A percentile compares a stretch with the other conserved stretches of the same genome.
Conservation (phyloP, 1,140 invertebrate genomes). For the Camponotus floridanus region DNA sequence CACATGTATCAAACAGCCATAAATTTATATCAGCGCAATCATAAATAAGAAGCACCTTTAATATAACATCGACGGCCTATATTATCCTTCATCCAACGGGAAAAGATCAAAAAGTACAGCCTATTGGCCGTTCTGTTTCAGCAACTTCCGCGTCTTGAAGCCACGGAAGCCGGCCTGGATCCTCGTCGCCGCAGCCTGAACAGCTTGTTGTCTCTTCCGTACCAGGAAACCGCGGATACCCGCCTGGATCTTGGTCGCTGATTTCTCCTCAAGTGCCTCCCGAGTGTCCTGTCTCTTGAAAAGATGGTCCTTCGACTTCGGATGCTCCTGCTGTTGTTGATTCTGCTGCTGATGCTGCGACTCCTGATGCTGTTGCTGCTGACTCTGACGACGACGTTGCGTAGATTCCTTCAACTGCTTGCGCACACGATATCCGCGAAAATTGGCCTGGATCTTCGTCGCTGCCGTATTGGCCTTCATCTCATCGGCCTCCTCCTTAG, state of each 20-base stretch:
- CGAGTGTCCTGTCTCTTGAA: constrained; percentile 57
- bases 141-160: constrained; percentile 86
- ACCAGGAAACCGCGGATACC: constrained; percentile 91
- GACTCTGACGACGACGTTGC: constrained; percentile 8
- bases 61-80: not conserved
- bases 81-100: not conserved
- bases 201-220: constrained; percentile 87
- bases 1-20: not conserved
- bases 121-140: constrained; percentile 80
- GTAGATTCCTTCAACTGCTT: constrained; percentile 87
- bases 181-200: constrained; percentile 87
- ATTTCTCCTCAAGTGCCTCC: constrained; percentile 86
- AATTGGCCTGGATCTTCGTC: constrained; percentile 91
- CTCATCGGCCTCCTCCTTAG: constrained; percentile 62
- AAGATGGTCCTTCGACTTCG: constrained; percentile 21
- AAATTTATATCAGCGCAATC: constrained; percentile 41
- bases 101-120: not conserved
- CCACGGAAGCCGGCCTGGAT: constrained; percentile 89
- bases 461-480: constrained; percentile 87
- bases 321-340: constrained; percentile 9
- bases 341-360: not conserved
- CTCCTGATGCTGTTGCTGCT: constrained; percentile 1
- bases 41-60: constrained; percentile 44
- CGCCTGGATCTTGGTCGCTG: constrained; percentile 92
- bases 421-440: constrained; percentile 90